A percentile compares a stretch with the other conserved stretches of the same genome.
Conservation (phyloP, 2,888 invertebrate species). For the Gastracanthus pulcherrimus region DNA sequence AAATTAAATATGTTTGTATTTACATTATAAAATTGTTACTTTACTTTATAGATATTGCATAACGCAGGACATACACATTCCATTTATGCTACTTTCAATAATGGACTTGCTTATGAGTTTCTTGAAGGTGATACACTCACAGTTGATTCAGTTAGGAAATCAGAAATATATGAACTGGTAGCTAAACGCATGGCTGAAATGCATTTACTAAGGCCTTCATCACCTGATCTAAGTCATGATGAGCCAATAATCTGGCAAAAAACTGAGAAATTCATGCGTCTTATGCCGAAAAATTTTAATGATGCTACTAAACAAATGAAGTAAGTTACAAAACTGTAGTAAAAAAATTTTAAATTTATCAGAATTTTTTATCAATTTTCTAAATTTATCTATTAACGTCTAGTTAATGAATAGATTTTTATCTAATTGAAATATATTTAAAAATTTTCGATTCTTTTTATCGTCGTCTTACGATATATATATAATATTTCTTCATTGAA, state of each 20-base stretch:
- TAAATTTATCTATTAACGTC: too few relatives aligned
- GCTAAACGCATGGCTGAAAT: conserved; percentile 91
- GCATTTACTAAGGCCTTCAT: conserved; percentile 81
- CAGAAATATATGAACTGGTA: conserved; percentile 85
- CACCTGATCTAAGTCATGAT: conserved; percentile 64
- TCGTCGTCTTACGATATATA: too few relatives aligned
- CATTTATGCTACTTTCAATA: conserved; percentile 93
- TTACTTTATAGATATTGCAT: conserved; percentile 84
- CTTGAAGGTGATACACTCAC: conserved; percentile 90
- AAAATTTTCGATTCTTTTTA: conserved; percentile 49
- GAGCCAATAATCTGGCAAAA: conserved; percentile 88
- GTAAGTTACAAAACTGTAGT: conserved; percentile 79
- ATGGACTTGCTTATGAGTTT: conserved; percentile 95
- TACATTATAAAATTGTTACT: too few relatives aligned
- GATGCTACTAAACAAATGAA: conserved; percentile 84
- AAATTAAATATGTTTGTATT: too few relatives aligned
- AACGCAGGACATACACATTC: conserved; percentile 89
- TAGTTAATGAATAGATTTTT: not conserved
- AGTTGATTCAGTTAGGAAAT: conserved; percentile 81
- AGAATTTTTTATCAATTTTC: too few relatives aligned
- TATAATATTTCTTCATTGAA: too few relatives aligned
- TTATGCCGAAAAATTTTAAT: conserved; percentile 86
- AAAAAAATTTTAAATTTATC: too few relatives aligned
- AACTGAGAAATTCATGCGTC: conserved; percentile 84
- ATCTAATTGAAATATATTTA: not conserved